Evolutionary conservation across 2,888 invertebrate genomes (phyloP), one percentile per base, ranked within the genome.

Genomic region (Eupithecia insigniata): DNA sequence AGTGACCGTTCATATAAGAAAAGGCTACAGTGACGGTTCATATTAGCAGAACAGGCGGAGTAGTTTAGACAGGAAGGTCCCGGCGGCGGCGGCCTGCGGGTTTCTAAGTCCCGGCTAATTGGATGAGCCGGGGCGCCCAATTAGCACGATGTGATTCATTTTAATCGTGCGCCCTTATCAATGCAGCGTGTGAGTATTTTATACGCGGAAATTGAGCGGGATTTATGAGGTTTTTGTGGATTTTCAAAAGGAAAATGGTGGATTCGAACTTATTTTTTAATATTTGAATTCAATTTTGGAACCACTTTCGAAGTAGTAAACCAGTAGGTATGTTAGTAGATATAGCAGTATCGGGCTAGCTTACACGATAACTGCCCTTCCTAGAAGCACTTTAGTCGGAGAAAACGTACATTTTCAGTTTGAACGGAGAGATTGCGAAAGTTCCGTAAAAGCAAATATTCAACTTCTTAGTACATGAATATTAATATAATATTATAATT

Each of bases 71-170:
- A 85, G 85, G 87, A 85, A 82, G 67, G 71, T 69, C 71, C 69
- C 74, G 67, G 79, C 82, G 82, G 82, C 74, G 67, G 79, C 82
- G 82, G 82, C 85, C 84, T 86, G 88, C 86, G 90, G 93, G 92
- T 89, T 93, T 93, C 93, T 91, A 94, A 93, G 93, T 92, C 92
- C 86, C 86, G 86, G 88, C 92, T 93, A 94, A 93, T 94, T 93
- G 94, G 93, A 92, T 91, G 92, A 92, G 90, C 90, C 89, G 86
- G 72, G 86, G 46, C 46, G 8, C 89, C 92, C 93, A 93, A 93
- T 93, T 93, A 93, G 91, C 88, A 87, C 89, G 91, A 87, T 87
- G 92, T 91, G 93, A 92, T 93, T 94, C 92, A 91, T 92, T 93
- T 92, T 93, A 92, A 93, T 92, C 92, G 92, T 84, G 91, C 89